phyloP scores from a whole-genome alignment of 2,797 vertebrate species.

The Darevskia mixta region DNA sequence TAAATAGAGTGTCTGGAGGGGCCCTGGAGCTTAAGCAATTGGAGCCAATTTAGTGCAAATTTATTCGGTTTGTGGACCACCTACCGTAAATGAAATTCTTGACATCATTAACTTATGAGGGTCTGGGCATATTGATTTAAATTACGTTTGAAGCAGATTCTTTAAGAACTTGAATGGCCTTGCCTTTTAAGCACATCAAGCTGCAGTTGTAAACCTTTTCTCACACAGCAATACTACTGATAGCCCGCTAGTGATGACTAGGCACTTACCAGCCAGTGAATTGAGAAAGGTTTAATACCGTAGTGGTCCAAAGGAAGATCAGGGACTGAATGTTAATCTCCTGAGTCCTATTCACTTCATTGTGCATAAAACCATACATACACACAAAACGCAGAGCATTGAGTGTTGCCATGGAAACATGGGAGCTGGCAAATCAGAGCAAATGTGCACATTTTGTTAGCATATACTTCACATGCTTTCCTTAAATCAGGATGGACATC shows the following conservation, averaged over 20 bases:
- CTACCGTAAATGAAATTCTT: background rate
- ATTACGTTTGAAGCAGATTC: background rate
- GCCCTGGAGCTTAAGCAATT: background rate
- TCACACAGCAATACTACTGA: background rate
- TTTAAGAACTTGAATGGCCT: background rate
- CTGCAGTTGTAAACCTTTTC: background rate
- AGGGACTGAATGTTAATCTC: background rate
- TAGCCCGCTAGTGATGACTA: background rate
- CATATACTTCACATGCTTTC: background rate
- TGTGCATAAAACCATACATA: background rate
- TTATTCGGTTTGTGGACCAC: background rate
- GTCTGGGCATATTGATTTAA: background rate
- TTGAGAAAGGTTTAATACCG: background rate
- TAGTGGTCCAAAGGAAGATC: background rate
- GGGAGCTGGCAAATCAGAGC: background rate
- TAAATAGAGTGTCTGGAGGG: no score
- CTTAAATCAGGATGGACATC: background rate
- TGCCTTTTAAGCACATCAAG: background rate
- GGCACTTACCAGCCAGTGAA: background rate
- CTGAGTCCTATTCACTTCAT: background rate
- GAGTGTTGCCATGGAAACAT: background rate
- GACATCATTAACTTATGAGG: background rate
- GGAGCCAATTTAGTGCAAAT: background rate
- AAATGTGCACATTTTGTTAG: background rate
- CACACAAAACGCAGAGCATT: background rate